Evolutionary conservation across 2,888 invertebrate genomes (phyloP), one percentile per base, ranked within the genome.

Genomic region (Pollenia angustigena): DNA sequence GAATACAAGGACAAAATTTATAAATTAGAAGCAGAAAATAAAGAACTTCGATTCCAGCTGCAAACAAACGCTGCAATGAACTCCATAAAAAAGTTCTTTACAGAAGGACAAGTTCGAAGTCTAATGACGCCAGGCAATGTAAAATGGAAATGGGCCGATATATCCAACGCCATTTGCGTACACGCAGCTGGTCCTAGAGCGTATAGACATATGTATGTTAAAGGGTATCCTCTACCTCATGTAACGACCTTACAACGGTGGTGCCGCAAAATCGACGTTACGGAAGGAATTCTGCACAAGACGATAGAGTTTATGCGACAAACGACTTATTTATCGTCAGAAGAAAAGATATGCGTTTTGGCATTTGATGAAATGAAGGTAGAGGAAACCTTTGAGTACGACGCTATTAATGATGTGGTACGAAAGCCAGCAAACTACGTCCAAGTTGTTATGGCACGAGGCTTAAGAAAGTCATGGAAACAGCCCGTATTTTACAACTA

Each of bases 341-440:
- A 78, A 6, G 66, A 84, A n/a, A 76, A 83, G 50, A 14, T 76
- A n/a, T 83, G 76, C 60, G 71, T 76, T 8, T 44, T 83, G 10
- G n/a, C 83, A 9, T 83, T 72, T 32, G 83, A 83, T 46, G 78
- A 52, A 52, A 52, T 52, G n/a, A 52, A 52, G 52, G n/a, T 52
- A 8, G 52, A 52, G 52, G 52, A 52, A 52, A 52, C 52, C 4
- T 52, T n/a, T 52, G 52, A 52, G 7, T 52, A 52, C 16, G 52
- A 23, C 52, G 12, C 52, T 3, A 8, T 78, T 14, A 54, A 71
- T 48, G 62, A 76, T 14, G 44, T 64, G 7, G 62, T 32, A 23
- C 16, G 12, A 69, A 83, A 52, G 44, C 83, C 42, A 68, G 58
- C 40, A 68, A 79, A 42, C 4, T 60, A 68, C 10, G 80, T 85